Conservation (phyloP, 2,113 vertebrate genomes). For the Edolisoma coerulescens region DNA sequence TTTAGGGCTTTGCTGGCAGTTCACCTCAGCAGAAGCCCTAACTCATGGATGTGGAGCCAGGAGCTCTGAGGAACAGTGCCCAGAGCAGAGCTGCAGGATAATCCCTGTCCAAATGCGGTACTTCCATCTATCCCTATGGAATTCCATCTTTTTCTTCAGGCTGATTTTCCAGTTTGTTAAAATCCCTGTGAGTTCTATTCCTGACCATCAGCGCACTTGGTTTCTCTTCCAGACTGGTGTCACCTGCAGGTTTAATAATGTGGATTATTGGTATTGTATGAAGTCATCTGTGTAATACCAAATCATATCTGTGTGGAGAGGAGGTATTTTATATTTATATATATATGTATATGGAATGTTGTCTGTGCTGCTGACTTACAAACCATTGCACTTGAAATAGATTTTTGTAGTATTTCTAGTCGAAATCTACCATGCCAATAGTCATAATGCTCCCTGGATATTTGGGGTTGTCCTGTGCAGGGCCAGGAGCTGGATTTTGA, state of each 20-base stretch:
- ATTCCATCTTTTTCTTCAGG: neutral
- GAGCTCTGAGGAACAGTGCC: neutral
- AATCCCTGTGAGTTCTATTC: neutral
- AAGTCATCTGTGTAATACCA: neutral
- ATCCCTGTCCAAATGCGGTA: neutral
- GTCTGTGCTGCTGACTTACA: neutral
- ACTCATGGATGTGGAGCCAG: neutral
- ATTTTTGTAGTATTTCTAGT: neutral
- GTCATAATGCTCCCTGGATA: neutral
- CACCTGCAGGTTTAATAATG: neutral
- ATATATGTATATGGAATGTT: rapidly evolving
- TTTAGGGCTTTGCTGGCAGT: neutral
- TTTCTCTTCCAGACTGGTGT: neutral
- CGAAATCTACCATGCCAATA: rapidly evolving
- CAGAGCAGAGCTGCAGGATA: neutral
- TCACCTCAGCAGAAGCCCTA: neutral
- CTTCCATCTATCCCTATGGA: neutral
- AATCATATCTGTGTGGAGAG: neutral
- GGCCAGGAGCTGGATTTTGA: neutral
- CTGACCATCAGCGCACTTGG: neutral
- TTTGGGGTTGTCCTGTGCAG: neutral
- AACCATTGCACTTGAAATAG: neutral
- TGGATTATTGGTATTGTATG: neutral
- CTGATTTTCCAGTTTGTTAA: neutral
- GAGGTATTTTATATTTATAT: neutral